Percentiles rank a stretch among this genome's conserved stretches.
Evolutionary conservation across 2,113 vertebrate species (phyloP).

Genomic region (Periophthalmodon schlosseri): DNA sequence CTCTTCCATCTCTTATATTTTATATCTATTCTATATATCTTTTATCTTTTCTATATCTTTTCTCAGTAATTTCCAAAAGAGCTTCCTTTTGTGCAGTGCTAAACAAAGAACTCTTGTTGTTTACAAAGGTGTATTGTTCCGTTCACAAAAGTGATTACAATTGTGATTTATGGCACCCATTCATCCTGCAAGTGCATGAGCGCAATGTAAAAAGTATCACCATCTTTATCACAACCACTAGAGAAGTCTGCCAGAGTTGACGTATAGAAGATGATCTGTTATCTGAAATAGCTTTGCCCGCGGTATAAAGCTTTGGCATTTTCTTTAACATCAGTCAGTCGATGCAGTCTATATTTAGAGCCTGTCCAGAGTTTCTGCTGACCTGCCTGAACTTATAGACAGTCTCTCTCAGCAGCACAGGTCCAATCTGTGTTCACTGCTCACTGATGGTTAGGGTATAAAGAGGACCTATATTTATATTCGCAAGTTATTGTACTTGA

Average conservation of each 20-base stretch:
- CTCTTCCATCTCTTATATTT: too few relatives aligned
- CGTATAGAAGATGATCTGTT: neutral
- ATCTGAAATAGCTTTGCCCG: slow-evolving; percentile 6
- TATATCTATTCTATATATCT: too few relatives aligned
- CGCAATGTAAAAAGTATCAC: neutral
- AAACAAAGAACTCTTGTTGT: neutral
- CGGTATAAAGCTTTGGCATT: neutral
- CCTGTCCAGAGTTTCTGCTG: slow-evolving; percentile 3
- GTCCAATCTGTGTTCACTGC: neutral
- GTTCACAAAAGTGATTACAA: neutral
- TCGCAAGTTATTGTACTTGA: too few relatives aligned
- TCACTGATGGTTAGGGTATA: neutral
- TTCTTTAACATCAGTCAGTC: slow-evolving; percentile 7
- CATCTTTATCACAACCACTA: slow-evolving; percentile 1
- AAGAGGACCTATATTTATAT: neutral
- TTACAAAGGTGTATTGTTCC: neutral
- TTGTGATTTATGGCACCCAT: neutral
- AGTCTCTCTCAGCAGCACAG: neutral
- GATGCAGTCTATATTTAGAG: slow-evolving; percentile 7
- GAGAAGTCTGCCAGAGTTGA: neutral
- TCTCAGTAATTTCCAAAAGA: neutral
- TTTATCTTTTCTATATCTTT: neutral
- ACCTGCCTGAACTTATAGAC: neutral
- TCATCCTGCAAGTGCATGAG: neutral
- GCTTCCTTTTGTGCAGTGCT: neutral